Percentiles rank a stretch among this genome's conserved stretches.
Conservation (phyloP, 2,888 invertebrate genomes). For the Melanargia galathea region DNA sequence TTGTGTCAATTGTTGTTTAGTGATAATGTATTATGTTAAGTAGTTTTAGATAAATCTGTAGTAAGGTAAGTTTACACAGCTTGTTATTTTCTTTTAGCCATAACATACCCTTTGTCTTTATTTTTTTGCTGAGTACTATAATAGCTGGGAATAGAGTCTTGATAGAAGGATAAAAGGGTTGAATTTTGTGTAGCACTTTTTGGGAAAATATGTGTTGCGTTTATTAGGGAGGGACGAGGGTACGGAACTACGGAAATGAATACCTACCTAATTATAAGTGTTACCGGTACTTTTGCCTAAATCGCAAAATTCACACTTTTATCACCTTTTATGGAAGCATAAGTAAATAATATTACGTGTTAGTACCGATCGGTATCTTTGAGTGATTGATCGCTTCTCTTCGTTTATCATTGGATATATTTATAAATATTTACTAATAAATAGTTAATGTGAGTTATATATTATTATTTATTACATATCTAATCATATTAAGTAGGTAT, state of each 20-base stretch:
- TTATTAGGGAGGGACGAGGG: constrained; percentile 25
- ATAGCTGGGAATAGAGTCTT: constrained; percentile 23
- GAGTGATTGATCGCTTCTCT: neutral
- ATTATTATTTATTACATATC: too few relatives aligned
- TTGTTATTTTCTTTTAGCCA: constrained; percentile 37
- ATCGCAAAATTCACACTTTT: neutral
- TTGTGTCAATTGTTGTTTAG: constrained; percentile 70
- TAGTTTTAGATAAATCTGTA: constrained; percentile 53
- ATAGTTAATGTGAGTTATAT: too few relatives aligned
- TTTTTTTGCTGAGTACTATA: constrained; percentile 10
- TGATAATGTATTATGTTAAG: constrained; percentile 58
- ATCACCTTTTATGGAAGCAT: neutral
- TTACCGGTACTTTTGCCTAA: constrained; percentile 14
- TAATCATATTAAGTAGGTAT: too few relatives aligned
- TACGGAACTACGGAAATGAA: constrained; percentile 21
- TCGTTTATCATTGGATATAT: neutral
- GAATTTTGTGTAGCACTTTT: constrained; percentile 16
- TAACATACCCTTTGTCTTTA: constrained; percentile 22
- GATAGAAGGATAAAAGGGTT: constrained; percentile 12
- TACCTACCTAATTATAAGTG: constrained; percentile 24
- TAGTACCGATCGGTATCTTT: neutral
- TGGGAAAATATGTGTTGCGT: neutral
- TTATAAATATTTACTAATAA: too few relatives aligned
- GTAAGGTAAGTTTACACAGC: constrained; percentile 48
- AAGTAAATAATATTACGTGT: neutral